These are phyloP conservation scores for Clarias laeviceps DNA, from an alignment of 2,797 vertebrate species.

Conservation along the genomic window DNA sequence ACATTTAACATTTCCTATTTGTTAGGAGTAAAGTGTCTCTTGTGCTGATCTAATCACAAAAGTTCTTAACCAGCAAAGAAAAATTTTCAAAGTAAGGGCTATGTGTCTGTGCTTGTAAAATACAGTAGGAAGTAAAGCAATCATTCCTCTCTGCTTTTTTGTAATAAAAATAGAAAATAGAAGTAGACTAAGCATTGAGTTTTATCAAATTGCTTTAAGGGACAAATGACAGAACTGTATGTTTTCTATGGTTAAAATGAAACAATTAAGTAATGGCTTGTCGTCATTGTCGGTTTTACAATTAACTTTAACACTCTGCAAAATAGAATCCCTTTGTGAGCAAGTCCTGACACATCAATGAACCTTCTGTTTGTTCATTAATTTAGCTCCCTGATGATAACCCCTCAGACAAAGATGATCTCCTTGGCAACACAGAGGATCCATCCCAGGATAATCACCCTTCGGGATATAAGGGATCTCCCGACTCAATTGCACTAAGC, in stretches of 20 bases:
- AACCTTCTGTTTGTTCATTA: slow-evolving; percentile 14
- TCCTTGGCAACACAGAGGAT: slow-evolving; percentile 33
- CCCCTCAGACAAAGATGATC: slow-evolving; percentile 53
- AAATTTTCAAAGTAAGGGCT: neutral
- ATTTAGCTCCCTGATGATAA: slow-evolving; percentile 42
- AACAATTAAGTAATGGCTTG: neutral
- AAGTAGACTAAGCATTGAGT: neutral
- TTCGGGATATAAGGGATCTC: slow-evolving; percentile 31
- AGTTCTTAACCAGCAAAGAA: neutral
- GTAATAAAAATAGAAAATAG: neutral
- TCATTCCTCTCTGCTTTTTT: neutral
- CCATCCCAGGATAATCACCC: slow-evolving; percentile 23
- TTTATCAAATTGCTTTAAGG: neutral
- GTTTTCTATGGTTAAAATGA: neutral
- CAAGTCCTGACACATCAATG: neutral
- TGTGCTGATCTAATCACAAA: neutral
- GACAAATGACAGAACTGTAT: neutral
- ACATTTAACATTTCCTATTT: neutral
- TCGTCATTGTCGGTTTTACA: neutral
- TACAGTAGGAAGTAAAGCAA: neutral
- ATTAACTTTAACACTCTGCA: neutral
- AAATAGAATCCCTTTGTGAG: slow-evolving; percentile 42
- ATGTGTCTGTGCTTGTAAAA: neutral
- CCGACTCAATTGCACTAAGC: slow-evolving; percentile 41
- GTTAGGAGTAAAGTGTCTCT: neutral